Conservation (phyloP, 2,113 vertebrate genomes). For the Struthidea cinerea region DNA sequence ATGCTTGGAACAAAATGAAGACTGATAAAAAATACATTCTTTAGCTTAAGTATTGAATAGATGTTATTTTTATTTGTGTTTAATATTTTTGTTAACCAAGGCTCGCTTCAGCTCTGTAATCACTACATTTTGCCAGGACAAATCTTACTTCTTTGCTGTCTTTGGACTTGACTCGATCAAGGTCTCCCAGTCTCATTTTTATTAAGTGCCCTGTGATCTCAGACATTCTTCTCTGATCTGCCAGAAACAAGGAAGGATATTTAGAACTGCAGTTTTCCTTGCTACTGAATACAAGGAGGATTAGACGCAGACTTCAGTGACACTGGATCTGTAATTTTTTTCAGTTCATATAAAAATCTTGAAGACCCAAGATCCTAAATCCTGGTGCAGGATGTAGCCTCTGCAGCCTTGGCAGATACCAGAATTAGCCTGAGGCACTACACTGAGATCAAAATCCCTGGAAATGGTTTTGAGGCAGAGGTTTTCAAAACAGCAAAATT, state of each 20-base stretch:
- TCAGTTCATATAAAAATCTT: not conserved
- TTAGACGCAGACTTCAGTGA: not conserved
- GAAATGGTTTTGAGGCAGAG: not conserved
- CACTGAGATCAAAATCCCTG: not conserved
- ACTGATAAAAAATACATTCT: not conserved
- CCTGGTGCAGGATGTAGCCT: not conserved
- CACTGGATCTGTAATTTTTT: not conserved
- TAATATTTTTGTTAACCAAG: not conserved
- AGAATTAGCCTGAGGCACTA: not conserved
- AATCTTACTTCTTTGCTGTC: constrained; percentile 88
- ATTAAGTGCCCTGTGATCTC: constrained; percentile 91
- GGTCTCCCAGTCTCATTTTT: constrained; percentile 90
- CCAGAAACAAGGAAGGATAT: not conserved
- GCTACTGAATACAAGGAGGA: not conserved
- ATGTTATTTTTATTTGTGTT: not conserved
- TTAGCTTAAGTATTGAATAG: not conserved
- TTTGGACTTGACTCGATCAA: constrained; percentile 84
- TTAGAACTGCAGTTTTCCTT: not conserved
- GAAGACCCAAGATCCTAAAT: not conserved
- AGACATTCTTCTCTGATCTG: constrained; percentile 95
- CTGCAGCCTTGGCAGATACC: not conserved
- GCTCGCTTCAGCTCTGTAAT: not conserved
- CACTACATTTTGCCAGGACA: not conserved
- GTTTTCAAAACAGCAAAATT: not conserved
- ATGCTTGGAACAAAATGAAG: not conserved